Percentiles rank a stretch among this genome's conserved stretches.
These are phyloP conservation scores for Dicyrtomina minuta DNA, from an alignment of 2,888 invertebrate species.

Conservation along the genomic window DNA sequence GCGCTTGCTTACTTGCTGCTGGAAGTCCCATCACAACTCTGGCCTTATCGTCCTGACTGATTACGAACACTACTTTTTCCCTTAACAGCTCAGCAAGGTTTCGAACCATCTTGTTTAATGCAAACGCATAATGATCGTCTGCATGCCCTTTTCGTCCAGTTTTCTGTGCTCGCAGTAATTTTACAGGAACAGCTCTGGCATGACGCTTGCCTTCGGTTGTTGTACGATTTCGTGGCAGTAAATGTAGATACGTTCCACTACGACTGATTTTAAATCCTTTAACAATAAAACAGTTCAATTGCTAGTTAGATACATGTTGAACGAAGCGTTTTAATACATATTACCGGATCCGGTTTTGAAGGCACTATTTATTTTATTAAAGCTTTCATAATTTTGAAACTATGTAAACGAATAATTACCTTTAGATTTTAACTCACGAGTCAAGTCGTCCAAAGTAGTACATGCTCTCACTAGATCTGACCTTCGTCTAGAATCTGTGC, in stretches of 20 bases:
- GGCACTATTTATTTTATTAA: background rate
- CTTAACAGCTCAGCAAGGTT: constrained; percentile 46
- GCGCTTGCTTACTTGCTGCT: constrained; percentile 57
- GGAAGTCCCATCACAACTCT: constrained; percentile 55
- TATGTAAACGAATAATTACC: background rate
- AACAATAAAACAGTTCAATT: too few species aligned
- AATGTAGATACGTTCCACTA: background rate
- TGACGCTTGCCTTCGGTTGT: constrained; percentile 53
- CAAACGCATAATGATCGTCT: constrained; percentile 43
- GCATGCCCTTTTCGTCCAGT: constrained; percentile 36
- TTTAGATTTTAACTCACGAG: background rate
- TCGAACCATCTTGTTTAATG: constrained; percentile 31
- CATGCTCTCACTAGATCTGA: background rate
- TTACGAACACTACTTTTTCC: constrained; percentile 11
- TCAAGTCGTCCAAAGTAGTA: background rate
- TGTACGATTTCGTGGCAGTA: background rate
- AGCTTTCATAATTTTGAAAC: background rate
- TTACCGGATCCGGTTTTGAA: background rate
- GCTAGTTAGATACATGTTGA: too few species aligned
- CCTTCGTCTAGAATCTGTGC: background rate
- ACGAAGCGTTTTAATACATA: background rate
- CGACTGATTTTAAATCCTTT: constrained; percentile 20
- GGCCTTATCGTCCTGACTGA: constrained; percentile 46
- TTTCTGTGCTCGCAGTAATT: constrained; percentile 43
- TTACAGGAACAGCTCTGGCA: constrained; percentile 55